Base-by-base conservation (phyloP, 1,140 invertebrate genomes). In the Drosophila bipectinata region DNA sequence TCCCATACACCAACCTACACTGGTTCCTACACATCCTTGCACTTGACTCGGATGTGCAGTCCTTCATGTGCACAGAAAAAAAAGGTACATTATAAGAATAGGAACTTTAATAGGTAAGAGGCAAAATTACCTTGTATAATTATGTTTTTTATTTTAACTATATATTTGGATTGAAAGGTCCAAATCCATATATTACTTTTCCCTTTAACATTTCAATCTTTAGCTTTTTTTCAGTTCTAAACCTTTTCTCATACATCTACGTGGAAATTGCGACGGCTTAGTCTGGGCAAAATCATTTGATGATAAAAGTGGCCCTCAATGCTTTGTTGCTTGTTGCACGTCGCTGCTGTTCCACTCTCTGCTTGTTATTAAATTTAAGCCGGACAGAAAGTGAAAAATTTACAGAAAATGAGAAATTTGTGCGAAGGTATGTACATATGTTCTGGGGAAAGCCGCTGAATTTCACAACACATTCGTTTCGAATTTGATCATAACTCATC, bases 291-390 rank as follows among this genome's bases (percentile, higher is more conserved):
- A 85, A 87, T 81, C 74, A 81, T 85, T 85, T 85, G 74, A 87
- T 81, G 77, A 75, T 78, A 85, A 81, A 85, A 85, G 74, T 85
- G 81, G 78, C 57, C 74, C 82, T 77, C 81, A 85, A 84, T 77
- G 82, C 81, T 81, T 84, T 81, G 72, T 73, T 77, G 78, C 78
- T 79, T 74, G 77, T 61, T 79, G 57, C 45, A 66, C 60, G 71
- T 37, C 47, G 52, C 24, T 53, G 39, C 15, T 48, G 6, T 14
- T 32, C 32, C 12, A 18, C 37, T 44, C 24, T 28, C 55, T 28
- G 14, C 21, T 24, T 63, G 64, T 83, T 83, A 83, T 83, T 83
- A 83, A 83, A 83, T 83, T 78, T 39, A 64, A 73, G 60, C 45
- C 52, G 39, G 39, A n/a, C 30, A n/a, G 49, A 63, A 44, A 56